Conservation (phyloP, 2,797 vertebrate genomes). For the Acropternis orthonyx region DNA sequence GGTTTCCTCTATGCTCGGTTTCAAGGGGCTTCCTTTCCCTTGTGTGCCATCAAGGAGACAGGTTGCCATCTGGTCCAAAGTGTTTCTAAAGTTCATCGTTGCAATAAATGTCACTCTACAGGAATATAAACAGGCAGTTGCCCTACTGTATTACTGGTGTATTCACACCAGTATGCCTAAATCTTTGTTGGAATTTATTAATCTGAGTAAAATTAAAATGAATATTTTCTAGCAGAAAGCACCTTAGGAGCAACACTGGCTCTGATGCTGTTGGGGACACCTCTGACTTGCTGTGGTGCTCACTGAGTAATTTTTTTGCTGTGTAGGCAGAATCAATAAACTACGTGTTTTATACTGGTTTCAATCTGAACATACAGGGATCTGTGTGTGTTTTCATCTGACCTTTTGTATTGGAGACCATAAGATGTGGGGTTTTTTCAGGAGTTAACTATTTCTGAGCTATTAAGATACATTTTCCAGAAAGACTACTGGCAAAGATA, state of each 20-base stretch:
- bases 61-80: not conserved
- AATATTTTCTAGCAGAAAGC: not conserved
- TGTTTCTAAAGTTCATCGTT: not conserved
- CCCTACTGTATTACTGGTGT: not conserved
- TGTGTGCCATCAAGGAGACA: not conserved
- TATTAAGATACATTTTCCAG: not conserved
- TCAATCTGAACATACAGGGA: not conserved
- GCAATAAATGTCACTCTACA: slow-evolving; percentile 1
- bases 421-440: not conserved
- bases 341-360: not conserved
- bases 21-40: not conserved
- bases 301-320: not conserved
- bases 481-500: not conserved
- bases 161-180: not conserved
- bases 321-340: not conserved
- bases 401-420: not conserved
- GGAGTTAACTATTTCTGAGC: not conserved
- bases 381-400: not conserved
- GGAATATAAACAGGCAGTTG: not conserved
- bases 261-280: not conserved
- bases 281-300: not conserved
- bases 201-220: not conserved
- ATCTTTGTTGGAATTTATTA: not conserved
- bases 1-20: not conserved
- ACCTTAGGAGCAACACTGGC: not conserved